Evolutionary conservation across 2,888 invertebrate species (phyloP).

Genomic region (Pterostichus madidus): DNA sequence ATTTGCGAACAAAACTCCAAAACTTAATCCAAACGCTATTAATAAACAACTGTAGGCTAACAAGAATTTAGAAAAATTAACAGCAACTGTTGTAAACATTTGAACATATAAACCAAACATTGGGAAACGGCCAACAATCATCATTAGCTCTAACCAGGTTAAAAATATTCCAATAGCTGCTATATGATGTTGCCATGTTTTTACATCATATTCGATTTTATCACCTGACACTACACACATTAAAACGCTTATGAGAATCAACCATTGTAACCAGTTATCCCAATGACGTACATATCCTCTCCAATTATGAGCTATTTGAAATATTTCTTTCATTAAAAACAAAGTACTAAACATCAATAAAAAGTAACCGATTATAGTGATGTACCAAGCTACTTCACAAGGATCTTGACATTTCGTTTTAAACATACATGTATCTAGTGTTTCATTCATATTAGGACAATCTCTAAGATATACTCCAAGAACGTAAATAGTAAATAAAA

Average conservation of each 20-base stretch:
- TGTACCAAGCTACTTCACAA: constrained; percentile 71
- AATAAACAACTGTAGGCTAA: constrained; percentile 89
- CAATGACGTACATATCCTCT: constrained; percentile 87
- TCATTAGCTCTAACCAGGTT: constrained; percentile 91
- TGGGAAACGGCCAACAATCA: constrained; percentile 91
- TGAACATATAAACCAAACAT: constrained; percentile 92
- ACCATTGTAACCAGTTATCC: constrained; percentile 92
- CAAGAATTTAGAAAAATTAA: constrained; percentile 90
- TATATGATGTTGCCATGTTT: constrained; percentile 88
- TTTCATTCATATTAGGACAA: constrained; percentile 71
- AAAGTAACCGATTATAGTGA: constrained; percentile 78
- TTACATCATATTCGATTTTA: constrained; percentile 71
- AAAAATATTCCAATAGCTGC: constrained; percentile 89
- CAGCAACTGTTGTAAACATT: constrained; percentile 91
- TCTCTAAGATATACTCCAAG: constrained; percentile 82
- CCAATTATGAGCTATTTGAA: constrained; percentile 87
- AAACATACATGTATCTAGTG: constrained; percentile 1
- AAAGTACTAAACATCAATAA: constrained; percentile 83
- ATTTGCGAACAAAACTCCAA: constrained; percentile 89
- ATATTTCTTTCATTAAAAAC: constrained; percentile 86
- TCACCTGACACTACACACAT: constrained; percentile 80
- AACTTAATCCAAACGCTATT: constrained; percentile 89
- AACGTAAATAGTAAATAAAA: constrained; percentile 86
- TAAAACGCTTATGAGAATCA: constrained; percentile 86
- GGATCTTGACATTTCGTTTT: constrained; percentile 26